phyloP scores from a whole-genome alignment of 2,113 vertebrate genomes.

The Okapia johnstoni region DNA sequence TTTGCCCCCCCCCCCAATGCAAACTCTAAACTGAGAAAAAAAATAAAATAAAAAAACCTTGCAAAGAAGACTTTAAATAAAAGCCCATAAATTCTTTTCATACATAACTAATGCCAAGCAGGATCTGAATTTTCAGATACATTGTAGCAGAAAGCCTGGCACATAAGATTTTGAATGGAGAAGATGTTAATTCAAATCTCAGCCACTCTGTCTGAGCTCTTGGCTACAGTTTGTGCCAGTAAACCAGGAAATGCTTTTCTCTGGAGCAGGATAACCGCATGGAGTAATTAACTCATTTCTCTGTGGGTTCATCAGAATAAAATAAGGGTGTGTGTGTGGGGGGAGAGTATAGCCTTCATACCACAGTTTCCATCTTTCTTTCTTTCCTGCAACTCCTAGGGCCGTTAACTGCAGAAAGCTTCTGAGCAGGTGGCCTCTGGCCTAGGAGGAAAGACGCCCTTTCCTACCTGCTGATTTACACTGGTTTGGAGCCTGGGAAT shows the following conservation, averaged over 20 bases:
- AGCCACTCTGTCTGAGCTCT: not conserved
- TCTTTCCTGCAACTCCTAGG: not conserved
- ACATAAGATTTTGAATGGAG: not conserved
- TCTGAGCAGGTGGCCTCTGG: not conserved
- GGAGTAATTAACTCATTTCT: not conserved
- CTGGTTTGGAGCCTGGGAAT: too few species aligned
- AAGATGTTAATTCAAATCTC: not conserved
- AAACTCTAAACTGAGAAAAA: not conserved
- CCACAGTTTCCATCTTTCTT: not conserved
- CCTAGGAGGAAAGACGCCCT: not conserved
- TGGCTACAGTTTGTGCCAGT: not conserved
- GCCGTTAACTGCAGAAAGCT: not conserved
- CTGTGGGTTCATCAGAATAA: not conserved
- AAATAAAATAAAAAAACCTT: not conserved
- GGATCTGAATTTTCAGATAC: not conserved
- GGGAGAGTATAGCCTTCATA: not conserved
- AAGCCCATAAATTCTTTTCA: not conserved
- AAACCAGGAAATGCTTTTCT: not conserved
- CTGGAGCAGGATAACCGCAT: not conserved
- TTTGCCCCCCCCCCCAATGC: not conserved
- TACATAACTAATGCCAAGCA: too few species aligned
- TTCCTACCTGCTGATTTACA: not conserved
- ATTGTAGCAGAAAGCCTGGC: not conserved
- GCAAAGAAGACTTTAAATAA: not conserved
- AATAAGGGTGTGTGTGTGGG: not conserved